Base-by-base conservation (phyloP, 2,797 vertebrate species). In the Gallirallus australis region DNA sequence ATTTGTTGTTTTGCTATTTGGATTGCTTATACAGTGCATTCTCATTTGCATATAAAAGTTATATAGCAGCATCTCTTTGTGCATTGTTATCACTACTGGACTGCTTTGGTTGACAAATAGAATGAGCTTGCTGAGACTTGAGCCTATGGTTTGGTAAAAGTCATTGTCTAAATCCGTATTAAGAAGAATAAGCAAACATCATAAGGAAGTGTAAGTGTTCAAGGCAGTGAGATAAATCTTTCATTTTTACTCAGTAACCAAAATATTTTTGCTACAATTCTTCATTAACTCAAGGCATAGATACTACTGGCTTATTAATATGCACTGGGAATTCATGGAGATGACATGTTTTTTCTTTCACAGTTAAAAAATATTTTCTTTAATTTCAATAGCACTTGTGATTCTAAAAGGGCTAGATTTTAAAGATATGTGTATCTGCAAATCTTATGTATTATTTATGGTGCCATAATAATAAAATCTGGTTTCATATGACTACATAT, bases 201-300 rank as follows among this genome's bases (percentile, higher is more conserved):
- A 35, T 73, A 80, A 91, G 72, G 66, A 86, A 71, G 33, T 71
- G 11, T 78, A 75, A 94, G 21, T 82, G 59, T 93, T 96, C 71
- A 82, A 81, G 75, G n/a, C 50, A 94, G 42, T 33, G 28, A 89
- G 65, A 92, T 71, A 95, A 90, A 93, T 93, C 40, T 92, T 89
- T 61, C 28, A n/a, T 37, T 95, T 95, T 78, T 80, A 33, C 25
- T 83, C 31, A 79, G 40, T 73, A 91, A 89, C 71, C 93, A 87
- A 94, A 85, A 75, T 47, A 24, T 68, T 86, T 93, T 89, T 87
- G 33, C 64, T 81, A 59, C 59, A 78, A 18, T 73, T 92, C 59
- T 88, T 33, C 50, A 68, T 86, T 91, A 89, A 90, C 47, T 94
- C 64, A 88, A 71, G 68, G 30, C n/a, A 80, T 68, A 82, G 61